Evolutionary conservation across 2,888 invertebrate species (phyloP), one percentile per base, ranked within the genome.

Genomic region (Brenthis ino): DNA sequence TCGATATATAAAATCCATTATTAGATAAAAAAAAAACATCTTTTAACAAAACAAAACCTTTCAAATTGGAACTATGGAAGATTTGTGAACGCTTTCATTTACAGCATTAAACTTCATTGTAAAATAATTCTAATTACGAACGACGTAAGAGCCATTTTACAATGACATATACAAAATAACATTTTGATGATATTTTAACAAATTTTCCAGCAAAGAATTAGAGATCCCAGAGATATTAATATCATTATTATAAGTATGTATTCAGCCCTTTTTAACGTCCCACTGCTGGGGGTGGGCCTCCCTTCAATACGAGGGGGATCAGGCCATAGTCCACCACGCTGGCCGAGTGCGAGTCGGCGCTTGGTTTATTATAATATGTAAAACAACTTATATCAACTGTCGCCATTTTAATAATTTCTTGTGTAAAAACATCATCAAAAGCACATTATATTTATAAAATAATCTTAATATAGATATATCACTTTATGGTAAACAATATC

Each of bases 401-500:
- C 48, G n/a, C n/a, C n/a, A 14, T 48, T 11, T 48, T 48, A 11
- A 24, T 48, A 24, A n/a, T 12, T 50, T 48, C 12, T n/a, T 50
- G 12, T n/a, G 13, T 28, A 14, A 28, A 50, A 60, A 60, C 48
- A 60, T 60, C 50, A 60, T 50, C 48, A 50, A 60, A 60, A 43
- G 8, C 37, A 60, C 12, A 2, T 28, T 60, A 28, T 24, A 50
- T 24, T 43, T 54, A 63, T 54, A 51, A 20, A 53, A 51, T 53
- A 63, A 63, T 63, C 63, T 63, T 63, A 63, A 63, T 50, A 67
- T 58, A 63, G 47, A 55, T 63, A 55, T 67, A 64, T 57, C 70
- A 70, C 70, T 70, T 67, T 48, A 63, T 65, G 67, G 67, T 67
- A 67, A 67, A 54, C 66, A 57, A 47, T 50, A 69, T 65, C 51